A percentile compares a stretch with the other conserved stretches of the same genome.
phyloP scores from a whole-genome alignment of 2,888 invertebrate genomes.

The Hypomecis punctinalis region DNA sequence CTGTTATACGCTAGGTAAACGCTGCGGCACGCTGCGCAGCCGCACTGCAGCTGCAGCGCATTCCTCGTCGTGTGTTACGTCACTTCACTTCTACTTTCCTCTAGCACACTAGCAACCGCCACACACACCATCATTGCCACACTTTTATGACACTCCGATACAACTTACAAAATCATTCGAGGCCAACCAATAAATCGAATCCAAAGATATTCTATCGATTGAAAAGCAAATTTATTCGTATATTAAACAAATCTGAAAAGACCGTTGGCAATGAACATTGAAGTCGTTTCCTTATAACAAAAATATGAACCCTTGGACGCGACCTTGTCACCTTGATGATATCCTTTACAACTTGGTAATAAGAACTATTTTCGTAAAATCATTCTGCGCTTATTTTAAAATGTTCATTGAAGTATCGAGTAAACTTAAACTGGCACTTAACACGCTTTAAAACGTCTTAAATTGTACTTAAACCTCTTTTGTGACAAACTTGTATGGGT shows the following conservation, averaged over 20 bases:
- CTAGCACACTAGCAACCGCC: slow-evolving; percentile 6
- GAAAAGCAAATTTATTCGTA: background rate
- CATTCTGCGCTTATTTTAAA: background rate
- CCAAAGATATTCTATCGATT: background rate
- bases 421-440: slow-evolving; percentile 16
- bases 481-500: slow-evolving; percentile 10
- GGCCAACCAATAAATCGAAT: slow-evolving; percentile 20
- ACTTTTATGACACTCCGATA: slow-evolving; percentile 12
- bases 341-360: background rate
- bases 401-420: background rate
- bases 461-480: slow-evolving; percentile 4
- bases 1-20: background rate
- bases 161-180: slow-evolving; percentile 29
- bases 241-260: background rate
- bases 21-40: background rate
- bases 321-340: slow-evolving; percentile 2
- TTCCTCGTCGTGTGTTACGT: slow-evolving; percentile 9
- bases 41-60: slow-evolving; percentile 2
- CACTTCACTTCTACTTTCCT: slow-evolving; percentile 22
- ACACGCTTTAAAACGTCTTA: slow-evolving; percentile 7
- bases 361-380: background rate
- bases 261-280: slow-evolving; percentile 24
- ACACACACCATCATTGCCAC: slow-evolving; percentile 13
- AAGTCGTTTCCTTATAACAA: slow-evolving; percentile 15
- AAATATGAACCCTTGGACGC: slow-evolving; percentile 11